A percentile compares a stretch with the other conserved stretches of the same genome.
Evolutionary conservation across 2,113 vertebrate genomes (phyloP).

Genomic region (Nibea coibor): DNA sequence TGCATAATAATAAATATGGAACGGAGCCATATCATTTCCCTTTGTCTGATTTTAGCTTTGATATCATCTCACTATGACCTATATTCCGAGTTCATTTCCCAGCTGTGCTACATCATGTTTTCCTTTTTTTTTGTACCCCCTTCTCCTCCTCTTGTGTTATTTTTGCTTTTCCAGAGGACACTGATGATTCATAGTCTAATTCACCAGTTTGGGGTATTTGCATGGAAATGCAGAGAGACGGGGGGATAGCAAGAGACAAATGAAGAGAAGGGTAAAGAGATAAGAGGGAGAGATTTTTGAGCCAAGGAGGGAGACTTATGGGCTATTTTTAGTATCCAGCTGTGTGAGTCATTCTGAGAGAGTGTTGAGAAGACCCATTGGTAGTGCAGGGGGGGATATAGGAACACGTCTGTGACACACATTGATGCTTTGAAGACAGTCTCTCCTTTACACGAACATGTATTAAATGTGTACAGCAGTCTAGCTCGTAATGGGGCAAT

Average conservation of each 20-base stretch:
- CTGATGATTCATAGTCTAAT: constrained; percentile 69
- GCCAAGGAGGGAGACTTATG: constrained; percentile 65
- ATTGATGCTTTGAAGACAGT: constrained; percentile 54
- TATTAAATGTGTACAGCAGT: constrained; percentile 58
- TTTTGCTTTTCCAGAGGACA: constrained; percentile 48
- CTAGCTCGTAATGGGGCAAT: constrained; percentile 27
- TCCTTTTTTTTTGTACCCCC: neutral
- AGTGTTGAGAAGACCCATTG: constrained; percentile 56
- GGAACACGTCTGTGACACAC: constrained; percentile 41
- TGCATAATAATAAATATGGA: constrained; percentile 58
- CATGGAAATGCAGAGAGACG: constrained; percentile 41
- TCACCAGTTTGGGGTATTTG: constrained; percentile 68
- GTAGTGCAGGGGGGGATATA: constrained; percentile 1
- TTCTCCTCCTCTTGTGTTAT: neutral
- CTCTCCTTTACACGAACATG: constrained; percentile 13
- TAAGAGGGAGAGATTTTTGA: constrained; percentile 61
- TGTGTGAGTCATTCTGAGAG: constrained; percentile 78
- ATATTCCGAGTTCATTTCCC: constrained; percentile 66
- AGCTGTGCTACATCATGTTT: constrained; percentile 68
- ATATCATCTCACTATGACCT: constrained; percentile 69
- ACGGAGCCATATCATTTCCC: constrained; percentile 57
- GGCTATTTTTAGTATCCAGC: constrained; percentile 81
- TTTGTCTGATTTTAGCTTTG: constrained; percentile 68
- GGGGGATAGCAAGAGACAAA: constrained; percentile 44
- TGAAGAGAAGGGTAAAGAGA: constrained; percentile 43